phyloP scores from a whole-genome alignment of 2,113 vertebrate species.

The Nerophis ophidion region DNA sequence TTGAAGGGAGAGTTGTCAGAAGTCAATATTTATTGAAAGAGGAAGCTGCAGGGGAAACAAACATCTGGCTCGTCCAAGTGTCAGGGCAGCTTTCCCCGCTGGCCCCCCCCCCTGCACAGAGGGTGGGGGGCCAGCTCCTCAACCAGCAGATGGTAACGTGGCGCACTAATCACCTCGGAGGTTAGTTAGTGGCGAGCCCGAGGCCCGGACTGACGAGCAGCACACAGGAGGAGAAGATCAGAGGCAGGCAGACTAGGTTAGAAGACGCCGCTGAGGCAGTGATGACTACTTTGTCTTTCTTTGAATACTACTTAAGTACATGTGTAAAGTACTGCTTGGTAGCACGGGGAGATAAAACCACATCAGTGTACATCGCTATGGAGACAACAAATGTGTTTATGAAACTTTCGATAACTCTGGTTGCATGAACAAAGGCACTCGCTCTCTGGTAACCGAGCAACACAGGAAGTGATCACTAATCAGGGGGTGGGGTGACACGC shows the following conservation, averaged over 20 bases:
- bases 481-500: too few relatives aligned
- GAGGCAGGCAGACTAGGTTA: conserved; percentile 37
- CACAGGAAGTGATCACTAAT: too few relatives aligned
- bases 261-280: conserved; percentile 2
- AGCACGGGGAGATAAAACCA: too few relatives aligned
- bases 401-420: too few relatives aligned
- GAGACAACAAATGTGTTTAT: too few relatives aligned
- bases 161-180: conserved; percentile 58
- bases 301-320: neutral
- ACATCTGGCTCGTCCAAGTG: conserved; percentile 51
- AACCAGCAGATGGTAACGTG: conserved; percentile 51
- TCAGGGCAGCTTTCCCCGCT: conserved; percentile 23
- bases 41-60: conserved; percentile 8
- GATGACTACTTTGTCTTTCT: conserved; percentile 2
- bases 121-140: neutral
- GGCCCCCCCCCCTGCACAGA: neutral
- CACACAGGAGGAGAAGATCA: conserved; percentile 48
- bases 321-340: neutral
- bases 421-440: too few relatives aligned
- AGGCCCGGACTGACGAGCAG: conserved; percentile 34
- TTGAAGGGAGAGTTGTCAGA: neutral
- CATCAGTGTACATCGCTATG: too few relatives aligned
- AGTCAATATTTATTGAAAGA: conserved; percentile 31
- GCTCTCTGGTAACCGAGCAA: too few relatives aligned
- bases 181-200: conserved; percentile 32